Evolutionary conservation across 1,140 invertebrate genomes (phyloP), one percentile per base, ranked within the genome.

Genomic region (Dufourea novaeangliae): DNA sequence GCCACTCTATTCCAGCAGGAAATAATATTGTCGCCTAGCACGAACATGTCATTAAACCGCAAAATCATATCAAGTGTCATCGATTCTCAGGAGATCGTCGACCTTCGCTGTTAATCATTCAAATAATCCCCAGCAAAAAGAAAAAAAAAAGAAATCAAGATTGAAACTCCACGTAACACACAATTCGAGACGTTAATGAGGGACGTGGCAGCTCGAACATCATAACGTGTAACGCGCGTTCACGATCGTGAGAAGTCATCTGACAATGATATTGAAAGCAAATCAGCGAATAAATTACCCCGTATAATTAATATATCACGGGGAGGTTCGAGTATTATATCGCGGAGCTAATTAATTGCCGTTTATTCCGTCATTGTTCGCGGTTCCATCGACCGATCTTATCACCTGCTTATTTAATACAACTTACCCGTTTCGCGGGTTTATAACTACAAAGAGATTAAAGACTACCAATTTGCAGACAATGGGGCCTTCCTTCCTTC

Each of bases 231-330:
- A 61, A 27, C 37, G 11, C 12, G 11, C 10, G 41, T 34, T 29
- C 44, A 14, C 62, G 64, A 57, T 64, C 68, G 69, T 78, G 79
- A 52, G 74, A 83, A 77, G 29, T 61, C 34, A 14, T 25, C 32
- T 2, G 52, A 41, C 79, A 41, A 39, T 44, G 66, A 81, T 66
- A 76, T 66, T 37, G 52, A 61, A 66, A 41, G 57, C 64, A 81
- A 77, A 82, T 81, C 54, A 69, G 20, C 37, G 62, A 52, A 64
- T 52, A 25, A 77, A 25, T 41, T 66, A 20, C 27, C n/a, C 10
- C 37, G 8, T 25, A 59, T 70, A 74, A 39, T 82, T 67, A 67
- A 39, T 69, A n/a, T n/a, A 69, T 41, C 41, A 46, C 11, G 29
- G 20, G 32, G 32, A 57, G 44, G 56, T 54, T 44, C 41, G 44